A percentile compares a stretch with the other conserved stretches of the same genome.
Conservation (phyloP, 2,113 vertebrate species). For the Cathartes aura region DNA sequence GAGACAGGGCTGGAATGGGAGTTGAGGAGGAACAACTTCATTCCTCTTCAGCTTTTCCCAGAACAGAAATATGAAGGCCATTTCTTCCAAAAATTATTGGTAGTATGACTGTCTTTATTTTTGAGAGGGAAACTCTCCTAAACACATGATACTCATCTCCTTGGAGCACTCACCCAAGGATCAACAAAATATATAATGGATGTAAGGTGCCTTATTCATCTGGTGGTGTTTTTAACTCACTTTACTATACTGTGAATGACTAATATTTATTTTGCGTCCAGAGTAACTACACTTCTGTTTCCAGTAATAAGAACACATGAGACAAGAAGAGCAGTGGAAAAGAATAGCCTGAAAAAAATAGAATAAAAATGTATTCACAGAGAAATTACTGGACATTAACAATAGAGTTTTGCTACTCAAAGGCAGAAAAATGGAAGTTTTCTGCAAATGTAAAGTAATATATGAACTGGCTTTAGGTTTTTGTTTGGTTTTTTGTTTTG, state of each 20-base stretch:
- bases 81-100: neutral
- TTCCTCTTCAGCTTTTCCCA: neutral
- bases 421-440: neutral
- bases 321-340: neutral
- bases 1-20: neutral
- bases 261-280: neutral
- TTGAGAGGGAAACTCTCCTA: neutral
- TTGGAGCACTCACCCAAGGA: neutral
- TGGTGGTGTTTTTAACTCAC: neutral
- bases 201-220: neutral
- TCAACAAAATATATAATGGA: neutral
- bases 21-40: neutral
- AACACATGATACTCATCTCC: neutral
- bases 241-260: neutral
- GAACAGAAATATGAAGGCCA: neutral
- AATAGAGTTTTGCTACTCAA: neutral
- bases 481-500: neutral
- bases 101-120: neutral
- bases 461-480: neutral
- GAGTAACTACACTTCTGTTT: neutral
- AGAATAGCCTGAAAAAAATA: neutral
- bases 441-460: neutral
- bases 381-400: neutral
- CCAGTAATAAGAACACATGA: neutral
- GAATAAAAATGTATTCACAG: neutral